Evolutionary conservation across 2,888 invertebrate species (phyloP), one percentile per base, ranked within the genome.

Genomic region (Zygaena filipendulae): DNA sequence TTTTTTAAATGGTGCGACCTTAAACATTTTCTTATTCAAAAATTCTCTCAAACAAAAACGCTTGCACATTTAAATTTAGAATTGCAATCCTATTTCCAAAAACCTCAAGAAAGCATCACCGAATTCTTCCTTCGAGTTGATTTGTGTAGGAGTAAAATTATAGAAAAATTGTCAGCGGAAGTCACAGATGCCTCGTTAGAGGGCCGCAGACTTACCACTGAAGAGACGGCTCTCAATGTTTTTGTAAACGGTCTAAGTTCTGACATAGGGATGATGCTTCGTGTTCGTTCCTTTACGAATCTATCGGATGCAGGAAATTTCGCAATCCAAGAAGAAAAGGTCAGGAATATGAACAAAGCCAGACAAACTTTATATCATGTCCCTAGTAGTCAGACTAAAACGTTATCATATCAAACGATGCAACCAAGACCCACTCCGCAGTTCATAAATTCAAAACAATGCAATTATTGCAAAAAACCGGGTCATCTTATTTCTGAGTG

Each of bases 41-140:
- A 40, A 29, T 47, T 40, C 8, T 45, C 47, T 1, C 27, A 46
- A 4, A 35, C 32, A 0, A 51, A 46, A 39, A 47, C 48, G 0
- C 11, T 49, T 10, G 27, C 35, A 2, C 45, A 51, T 21, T 11
- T 47, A 13, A 38, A 33, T 18, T 12, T 46, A 4, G 44, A 48
- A 30, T 18, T 50, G 0, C 45, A 50, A 13, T 33, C 43, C 0
- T 27, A 43, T 27, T 51, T 49, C 11, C 47, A 50, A 40, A 50
- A 42, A 30, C 37, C 40, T 0, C 33, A 27, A 1, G 48, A 52
- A 32, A 30, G 32, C 0, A 25, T 51, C 1, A 46, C 40, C 1
- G 42, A 52, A 6, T 51, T 43, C 21, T 47, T 30, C 11, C 41
- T 38, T 7, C 30, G 48, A n/a, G 43, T 48, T 2, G 42, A 48